Evolutionary conservation across 35 echinoderm and acorn worm species (phyloP).

Genomic region (Eucidaris tribuloides): DNA sequence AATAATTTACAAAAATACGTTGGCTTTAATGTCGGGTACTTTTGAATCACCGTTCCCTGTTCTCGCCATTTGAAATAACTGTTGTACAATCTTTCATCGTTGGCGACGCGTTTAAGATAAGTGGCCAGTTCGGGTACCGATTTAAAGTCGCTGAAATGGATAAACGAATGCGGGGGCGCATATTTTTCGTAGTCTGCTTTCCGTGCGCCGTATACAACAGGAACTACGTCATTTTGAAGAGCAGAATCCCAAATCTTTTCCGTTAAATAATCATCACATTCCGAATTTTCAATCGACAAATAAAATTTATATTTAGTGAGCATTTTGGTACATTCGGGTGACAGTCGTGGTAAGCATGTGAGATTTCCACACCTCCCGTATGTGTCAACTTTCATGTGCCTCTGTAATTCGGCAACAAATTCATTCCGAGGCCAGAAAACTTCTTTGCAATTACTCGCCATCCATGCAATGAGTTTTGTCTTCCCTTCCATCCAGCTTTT

Average conservation of each 20-base stretch:
- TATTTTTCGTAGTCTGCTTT: conserved; percentile 56
- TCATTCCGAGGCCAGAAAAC: conserved; percentile 84
- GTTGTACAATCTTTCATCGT: conserved; percentile 58
- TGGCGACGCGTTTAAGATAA: conserved; percentile 52
- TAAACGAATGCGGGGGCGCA: conserved; percentile 75
- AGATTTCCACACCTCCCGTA: conserved; percentile 69
- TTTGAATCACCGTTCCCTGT: conserved; percentile 9
- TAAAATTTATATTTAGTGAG: conserved; percentile 74
- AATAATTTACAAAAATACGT: conserved; percentile 76
- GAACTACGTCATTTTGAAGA: conserved; percentile 62
- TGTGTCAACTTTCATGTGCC: conserved; percentile 47
- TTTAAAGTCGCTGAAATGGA: conserved; percentile 77
- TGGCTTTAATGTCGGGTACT: conserved; percentile 63
- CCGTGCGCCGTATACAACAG: conserved; percentile 65
- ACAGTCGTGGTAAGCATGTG: conserved; percentile 56
- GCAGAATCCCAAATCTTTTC: conserved; percentile 75
- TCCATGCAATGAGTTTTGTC: conserved; percentile 68
- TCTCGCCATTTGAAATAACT: conserved; percentile 65
- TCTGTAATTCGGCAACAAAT: conserved; percentile 41
- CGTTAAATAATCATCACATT: conserved; percentile 74
- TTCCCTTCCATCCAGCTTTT: conserved; percentile 23
- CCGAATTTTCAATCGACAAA: conserved; percentile 71
- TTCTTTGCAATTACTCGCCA: conserved; percentile 83
- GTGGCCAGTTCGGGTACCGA: conserved; percentile 44
- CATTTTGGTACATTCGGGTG: conserved; percentile 44